Evolutionary conservation across 2,113 vertebrate genomes (phyloP).

Genomic region (Phalacrocorax brasilianus): DNA sequence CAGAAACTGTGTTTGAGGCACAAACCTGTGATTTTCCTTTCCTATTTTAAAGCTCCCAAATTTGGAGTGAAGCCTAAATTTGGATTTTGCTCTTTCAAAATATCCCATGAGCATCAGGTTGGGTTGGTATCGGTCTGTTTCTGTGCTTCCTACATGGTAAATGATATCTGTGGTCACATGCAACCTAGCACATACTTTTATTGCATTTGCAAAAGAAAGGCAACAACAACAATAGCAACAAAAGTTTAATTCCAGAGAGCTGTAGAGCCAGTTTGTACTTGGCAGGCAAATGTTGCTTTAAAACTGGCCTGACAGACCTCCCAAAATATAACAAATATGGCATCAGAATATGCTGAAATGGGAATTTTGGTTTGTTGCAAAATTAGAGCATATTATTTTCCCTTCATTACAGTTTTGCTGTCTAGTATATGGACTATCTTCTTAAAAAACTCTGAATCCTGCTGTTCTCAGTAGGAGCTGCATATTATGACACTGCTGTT

Average conservation of each 20-base stretch:
- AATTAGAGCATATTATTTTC: slow-evolving; percentile 66
- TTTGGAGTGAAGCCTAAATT: slow-evolving; percentile 3
- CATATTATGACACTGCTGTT: slow-evolving; percentile 53
- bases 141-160: slow-evolving; percentile 35
- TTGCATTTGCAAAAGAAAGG: slow-evolving; percentile 34
- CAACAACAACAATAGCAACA: slow-evolving; percentile 50
- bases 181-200: slow-evolving; percentile 49
- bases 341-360: slow-evolving; percentile 50
- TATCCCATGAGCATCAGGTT: slow-evolving; percentile 31
- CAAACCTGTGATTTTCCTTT: slow-evolving; percentile 64
- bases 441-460: slow-evolving; percentile 35
- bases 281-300: slow-evolving; percentile 46
- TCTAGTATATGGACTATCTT: slow-evolving; percentile 45
- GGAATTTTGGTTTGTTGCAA: slow-evolving; percentile 56
- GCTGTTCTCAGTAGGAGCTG: slow-evolving; percentile 55
- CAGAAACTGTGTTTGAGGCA: background rate
- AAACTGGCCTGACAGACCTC: slow-evolving; percentile 43
- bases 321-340: slow-evolving; percentile 29
- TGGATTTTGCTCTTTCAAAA: slow-evolving; percentile 34
- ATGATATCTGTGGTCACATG: slow-evolving; percentile 38
- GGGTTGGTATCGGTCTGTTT: background rate
- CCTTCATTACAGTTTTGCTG: slow-evolving; percentile 23
- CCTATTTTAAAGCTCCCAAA: slow-evolving; percentile 60
- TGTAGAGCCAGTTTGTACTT: slow-evolving; percentile 33
- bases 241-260: slow-evolving; percentile 52